phyloP scores from a whole-genome alignment of 2,113 vertebrate species.

The human (Homo sapiens) region GRCh38 chr21:22098501-22099000 shows the following conservation, averaged over 20 bases:
- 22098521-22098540: background rate
- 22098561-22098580: background rate
- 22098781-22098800: too few species aligned
- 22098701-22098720: background rate
- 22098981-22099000: background rate
- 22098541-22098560: background rate
- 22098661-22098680: background rate
- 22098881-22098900: background rate
- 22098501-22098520: background rate
- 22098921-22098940: background rate
- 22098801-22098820: background rate
- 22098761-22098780: background rate
- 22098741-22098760: too few species aligned
- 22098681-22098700: background rate
- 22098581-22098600: background rate
- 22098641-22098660: background rate
- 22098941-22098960: background rate
- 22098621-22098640: rapidly evolving
- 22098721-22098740: background rate
- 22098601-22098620: background rate
- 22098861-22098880: background rate
- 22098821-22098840: background rate
- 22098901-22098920: background rate
- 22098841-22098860: background rate
- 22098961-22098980: background rate